Percentiles rank a stretch among this genome's conserved stretches.
Conservation (phyloP, 2,888 invertebrate genomes). For the Tenthredo mesomela region DNA sequence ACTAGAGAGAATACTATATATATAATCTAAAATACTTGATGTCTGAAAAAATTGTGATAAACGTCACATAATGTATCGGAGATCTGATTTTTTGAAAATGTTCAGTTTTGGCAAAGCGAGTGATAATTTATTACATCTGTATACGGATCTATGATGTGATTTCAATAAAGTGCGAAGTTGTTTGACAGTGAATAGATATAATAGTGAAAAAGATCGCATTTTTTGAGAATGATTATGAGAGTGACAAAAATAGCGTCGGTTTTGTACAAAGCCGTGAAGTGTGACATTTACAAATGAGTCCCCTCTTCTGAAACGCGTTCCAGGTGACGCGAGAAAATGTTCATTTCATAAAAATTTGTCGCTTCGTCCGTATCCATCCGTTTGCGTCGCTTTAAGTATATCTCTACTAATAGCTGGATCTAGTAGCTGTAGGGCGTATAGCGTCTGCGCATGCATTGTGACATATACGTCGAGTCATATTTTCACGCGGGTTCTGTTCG, state of each 20-base stretch:
- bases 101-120: neutral
- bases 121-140: neutral
- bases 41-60: too few relatives aligned
- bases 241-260: conserved; percentile 32
- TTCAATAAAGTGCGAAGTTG: neutral
- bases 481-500: conserved; percentile 42
- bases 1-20: neutral
- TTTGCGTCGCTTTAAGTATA: conserved; percentile 46
- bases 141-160: neutral
- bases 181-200: neutral
- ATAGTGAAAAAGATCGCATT: conserved; percentile 2
- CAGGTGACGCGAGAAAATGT: conserved; percentile 48
- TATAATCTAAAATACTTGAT: too few relatives aligned
- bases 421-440: neutral
- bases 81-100: neutral
- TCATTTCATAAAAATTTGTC: conserved; percentile 52
- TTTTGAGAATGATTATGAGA: conserved; percentile 39
- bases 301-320: conserved; percentile 42
- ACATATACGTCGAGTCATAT: conserved; percentile 37
- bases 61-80: too few relatives aligned
- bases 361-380: conserved; percentile 47
- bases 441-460: conserved; percentile 30
- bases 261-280: conserved; percentile 9
- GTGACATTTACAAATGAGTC: conserved; percentile 44
- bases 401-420: conserved; percentile 50